These are phyloP conservation scores for Spatula versicolor DNA, from an alignment of 2,797 vertebrate genomes.

Conservation along the genomic window DNA sequence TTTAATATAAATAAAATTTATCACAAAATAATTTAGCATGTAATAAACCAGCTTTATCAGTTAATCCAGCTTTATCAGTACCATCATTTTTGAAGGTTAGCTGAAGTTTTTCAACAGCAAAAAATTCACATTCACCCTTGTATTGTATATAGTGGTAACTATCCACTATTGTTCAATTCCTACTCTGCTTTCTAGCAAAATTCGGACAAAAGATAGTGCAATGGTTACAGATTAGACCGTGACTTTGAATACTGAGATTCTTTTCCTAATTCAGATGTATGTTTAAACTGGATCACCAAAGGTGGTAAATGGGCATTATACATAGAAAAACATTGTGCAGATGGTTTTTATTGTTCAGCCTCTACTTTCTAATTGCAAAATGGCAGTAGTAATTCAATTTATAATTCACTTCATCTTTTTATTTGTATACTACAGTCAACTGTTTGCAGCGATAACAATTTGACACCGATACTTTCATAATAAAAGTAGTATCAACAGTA, in stretches of 20 bases:
- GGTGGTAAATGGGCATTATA: background rate
- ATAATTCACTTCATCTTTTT: background rate
- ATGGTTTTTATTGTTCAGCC: background rate
- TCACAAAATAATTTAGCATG: background rate
- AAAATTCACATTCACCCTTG: background rate
- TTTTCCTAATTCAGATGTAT: background rate
- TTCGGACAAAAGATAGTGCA: background rate
- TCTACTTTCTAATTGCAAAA: background rate
- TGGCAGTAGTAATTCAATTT: background rate
- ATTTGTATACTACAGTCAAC: background rate
- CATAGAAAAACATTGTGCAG: background rate
- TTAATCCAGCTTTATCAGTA: background rate
- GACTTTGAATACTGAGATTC: too few species aligned
- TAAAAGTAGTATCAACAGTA: background rate
- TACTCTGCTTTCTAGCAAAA: background rate
- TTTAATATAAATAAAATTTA: background rate
- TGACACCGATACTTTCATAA: fast-evolving
- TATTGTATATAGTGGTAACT: background rate
- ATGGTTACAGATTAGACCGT: fast-evolving
- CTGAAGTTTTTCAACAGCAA: background rate
- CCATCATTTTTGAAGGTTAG: background rate
- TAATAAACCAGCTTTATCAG: background rate
- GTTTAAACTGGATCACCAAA: background rate
- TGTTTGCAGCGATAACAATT: background rate
- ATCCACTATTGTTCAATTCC: background rate